These are phyloP conservation scores for Pontoporia blainvillei DNA, from an alignment of 2,113 vertebrate species.

Conservation along the genomic window DNA sequence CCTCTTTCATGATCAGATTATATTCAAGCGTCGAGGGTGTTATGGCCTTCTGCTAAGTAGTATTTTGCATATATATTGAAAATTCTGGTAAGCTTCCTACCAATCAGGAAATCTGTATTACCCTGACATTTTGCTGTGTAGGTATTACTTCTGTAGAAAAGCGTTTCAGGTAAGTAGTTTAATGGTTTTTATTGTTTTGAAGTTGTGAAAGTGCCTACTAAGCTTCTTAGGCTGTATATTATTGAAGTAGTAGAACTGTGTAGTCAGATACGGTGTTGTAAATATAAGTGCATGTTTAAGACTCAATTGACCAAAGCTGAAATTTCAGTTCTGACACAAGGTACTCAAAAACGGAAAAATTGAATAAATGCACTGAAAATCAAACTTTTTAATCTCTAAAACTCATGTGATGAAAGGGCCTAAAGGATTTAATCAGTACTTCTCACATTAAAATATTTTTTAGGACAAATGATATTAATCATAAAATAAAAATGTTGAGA, in stretches of 20 bases:
- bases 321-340: neutral
- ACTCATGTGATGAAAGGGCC: neutral
- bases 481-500: neutral
- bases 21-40: neutral
- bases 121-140: conserved; percentile 10
- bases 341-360: neutral
- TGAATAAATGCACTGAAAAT: neutral
- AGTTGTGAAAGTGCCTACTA: neutral
- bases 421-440: neutral
- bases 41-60: neutral
- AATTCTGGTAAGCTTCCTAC: neutral
- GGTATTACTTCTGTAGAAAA: neutral
- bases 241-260: neutral
- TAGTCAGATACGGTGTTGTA: neutral
- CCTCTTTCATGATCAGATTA: neutral
- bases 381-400: neutral
- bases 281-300: neutral
- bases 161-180: neutral
- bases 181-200: neutral
- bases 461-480: neutral
- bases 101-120: neutral
- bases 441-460: neutral
- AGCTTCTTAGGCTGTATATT: neutral
- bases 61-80: conserved; percentile 36
- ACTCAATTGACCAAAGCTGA: neutral